Conservation (phyloP, 2,888 invertebrate genomes). For the Nemoura dubitans region DNA sequence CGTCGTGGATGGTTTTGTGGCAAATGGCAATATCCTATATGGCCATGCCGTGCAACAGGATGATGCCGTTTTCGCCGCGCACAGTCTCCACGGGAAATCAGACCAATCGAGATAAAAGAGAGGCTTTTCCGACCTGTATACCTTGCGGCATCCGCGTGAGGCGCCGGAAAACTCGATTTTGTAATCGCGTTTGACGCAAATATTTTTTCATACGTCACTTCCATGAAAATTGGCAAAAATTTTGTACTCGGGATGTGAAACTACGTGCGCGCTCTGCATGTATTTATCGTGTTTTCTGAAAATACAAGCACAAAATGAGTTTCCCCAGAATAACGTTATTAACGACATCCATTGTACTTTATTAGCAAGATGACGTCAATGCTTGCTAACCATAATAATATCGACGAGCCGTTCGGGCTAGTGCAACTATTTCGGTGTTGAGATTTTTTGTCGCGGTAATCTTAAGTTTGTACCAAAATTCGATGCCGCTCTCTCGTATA, state of each 20-base stretch:
- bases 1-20: neutral
- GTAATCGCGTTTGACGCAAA: neutral
- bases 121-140: neutral
- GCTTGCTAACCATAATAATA: neutral
- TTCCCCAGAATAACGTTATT: neutral
- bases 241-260: neutral
- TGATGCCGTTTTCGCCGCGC: neutral
- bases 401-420: neutral
- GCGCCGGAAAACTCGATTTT: neutral
- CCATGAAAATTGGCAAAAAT: neutral
- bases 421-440: neutral
- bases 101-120: neutral
- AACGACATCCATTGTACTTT: neutral
- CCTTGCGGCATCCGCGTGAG: neutral
- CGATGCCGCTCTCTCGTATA: neutral
- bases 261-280: neutral
- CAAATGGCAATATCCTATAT: neutral
- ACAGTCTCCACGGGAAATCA: neutral
- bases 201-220: neutral
- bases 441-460: neutral
- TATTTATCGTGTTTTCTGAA: neutral
- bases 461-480: neutral
- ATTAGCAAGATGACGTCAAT: constrained; percentile 7
- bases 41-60: neutral
- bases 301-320: neutral